Conservation (phyloP, 2,113 vertebrate genomes). For the Centropus unirufus region DNA sequence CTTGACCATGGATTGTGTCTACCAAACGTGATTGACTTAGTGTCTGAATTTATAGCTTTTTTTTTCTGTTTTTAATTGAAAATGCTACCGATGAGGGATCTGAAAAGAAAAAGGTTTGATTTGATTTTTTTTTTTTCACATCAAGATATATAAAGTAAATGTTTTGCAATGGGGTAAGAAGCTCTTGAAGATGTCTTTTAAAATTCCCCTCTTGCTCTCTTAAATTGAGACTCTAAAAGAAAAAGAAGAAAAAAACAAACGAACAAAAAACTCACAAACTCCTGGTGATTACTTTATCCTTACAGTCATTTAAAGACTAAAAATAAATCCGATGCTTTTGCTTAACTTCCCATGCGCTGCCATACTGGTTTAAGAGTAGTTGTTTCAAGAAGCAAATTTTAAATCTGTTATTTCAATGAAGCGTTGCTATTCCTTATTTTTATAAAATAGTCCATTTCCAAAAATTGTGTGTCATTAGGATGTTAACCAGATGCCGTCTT, state of each 20-base stretch:
- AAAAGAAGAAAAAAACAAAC: background rate
- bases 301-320: background rate
- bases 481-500: background rate
- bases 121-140: background rate
- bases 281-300: background rate
- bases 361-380: background rate
- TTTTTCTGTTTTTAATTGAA: background rate
- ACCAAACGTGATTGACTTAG: background rate
- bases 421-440: constrained; percentile 3
- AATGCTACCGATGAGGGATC: background rate
- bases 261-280: too few species aligned
- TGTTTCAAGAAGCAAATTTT: background rate
- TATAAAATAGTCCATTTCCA: background rate
- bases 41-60: background rate
- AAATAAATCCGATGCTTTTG: background rate
- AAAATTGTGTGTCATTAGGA: background rate
- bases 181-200: background rate
- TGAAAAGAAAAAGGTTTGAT: background rate
- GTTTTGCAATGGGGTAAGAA: background rate
- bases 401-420: constrained; percentile 58
- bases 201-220: background rate
- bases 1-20: background rate
- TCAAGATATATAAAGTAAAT: background rate
- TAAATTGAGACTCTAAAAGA: background rate
- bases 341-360: background rate